These are phyloP conservation scores for Isichthys henryi DNA, from an alignment of 2,113 vertebrate species.

Conservation along the genomic window DNA sequence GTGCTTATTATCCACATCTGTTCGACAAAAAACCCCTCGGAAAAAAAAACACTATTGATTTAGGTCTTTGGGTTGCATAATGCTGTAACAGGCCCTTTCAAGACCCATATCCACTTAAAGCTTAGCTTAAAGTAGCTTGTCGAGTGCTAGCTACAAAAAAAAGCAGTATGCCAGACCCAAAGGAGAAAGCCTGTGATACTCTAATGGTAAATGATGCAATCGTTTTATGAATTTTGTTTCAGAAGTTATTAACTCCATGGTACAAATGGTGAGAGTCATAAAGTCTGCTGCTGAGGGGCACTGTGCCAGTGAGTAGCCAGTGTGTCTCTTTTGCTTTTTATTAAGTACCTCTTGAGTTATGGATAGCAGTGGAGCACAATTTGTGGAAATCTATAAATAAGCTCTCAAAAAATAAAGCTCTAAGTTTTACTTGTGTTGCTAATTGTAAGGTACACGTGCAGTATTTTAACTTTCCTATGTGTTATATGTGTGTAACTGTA, in stretches of 20 bases:
- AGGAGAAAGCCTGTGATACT: not conserved
- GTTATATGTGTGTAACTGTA: not conserved
- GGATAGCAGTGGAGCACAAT: not conserved
- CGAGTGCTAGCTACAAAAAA: not conserved
- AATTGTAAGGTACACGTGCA: not conserved
- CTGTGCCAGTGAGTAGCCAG: not conserved
- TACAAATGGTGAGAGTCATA: not conserved
- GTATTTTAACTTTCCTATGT: not conserved
- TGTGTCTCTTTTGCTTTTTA: not conserved
- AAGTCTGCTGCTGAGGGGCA: not conserved
- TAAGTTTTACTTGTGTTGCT: not conserved
- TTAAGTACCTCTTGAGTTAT: not conserved
- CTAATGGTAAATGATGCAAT: not conserved
- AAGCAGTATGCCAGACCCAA: not conserved
- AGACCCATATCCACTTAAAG: constrained; percentile 10
- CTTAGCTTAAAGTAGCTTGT: constrained; percentile 1
- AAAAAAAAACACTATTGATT: constrained; percentile 7
- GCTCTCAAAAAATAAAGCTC: not conserved
- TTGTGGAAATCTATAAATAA: not conserved
- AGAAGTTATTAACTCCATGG: constrained; percentile 6
- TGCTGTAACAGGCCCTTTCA: constrained; percentile 12
- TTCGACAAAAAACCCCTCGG: not conserved
- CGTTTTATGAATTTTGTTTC: constrained; percentile 6
- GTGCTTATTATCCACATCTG: constrained; percentile 15
- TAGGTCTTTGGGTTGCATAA: constrained; percentile 13